Conservation (phyloP, 2,797 vertebrate genomes). For the Thalassophryne amazonica region DNA sequence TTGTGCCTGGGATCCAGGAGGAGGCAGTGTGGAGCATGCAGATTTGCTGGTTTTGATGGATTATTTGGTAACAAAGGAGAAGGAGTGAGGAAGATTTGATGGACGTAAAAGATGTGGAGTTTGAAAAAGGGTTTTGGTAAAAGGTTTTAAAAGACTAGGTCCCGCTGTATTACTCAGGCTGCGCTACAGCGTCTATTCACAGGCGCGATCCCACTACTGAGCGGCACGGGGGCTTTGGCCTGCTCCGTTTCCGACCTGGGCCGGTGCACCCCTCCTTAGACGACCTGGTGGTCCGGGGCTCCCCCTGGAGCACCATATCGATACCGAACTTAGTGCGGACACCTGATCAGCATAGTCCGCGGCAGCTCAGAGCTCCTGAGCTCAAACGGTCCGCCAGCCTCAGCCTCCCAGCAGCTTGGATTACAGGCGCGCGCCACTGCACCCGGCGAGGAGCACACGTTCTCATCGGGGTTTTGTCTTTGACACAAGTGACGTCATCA, state of each 20-base stretch:
- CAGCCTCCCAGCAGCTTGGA: constrained; percentile 51
- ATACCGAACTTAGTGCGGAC: constrained; percentile 60
- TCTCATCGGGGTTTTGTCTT: neutral
- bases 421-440: constrained; percentile 48
- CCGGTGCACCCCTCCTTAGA: constrained; percentile 67
- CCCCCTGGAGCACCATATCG: constrained; percentile 65
- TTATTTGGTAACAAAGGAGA: too few species aligned
- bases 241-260: constrained; percentile 73
- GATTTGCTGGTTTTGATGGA: too few species aligned
- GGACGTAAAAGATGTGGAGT: too few species aligned
- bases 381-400: constrained; percentile 54
- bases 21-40: too few species aligned
- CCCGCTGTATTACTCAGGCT: constrained; percentile 54
- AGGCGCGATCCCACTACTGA: constrained; percentile 70
- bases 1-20: too few species aligned
- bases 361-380: constrained; percentile 51
- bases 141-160: too few species aligned
- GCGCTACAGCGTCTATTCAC: constrained; percentile 61
- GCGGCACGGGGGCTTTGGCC: constrained; percentile 67
- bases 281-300: constrained; percentile 62
- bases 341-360: constrained; percentile 52
- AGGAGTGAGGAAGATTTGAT: too few species aligned
- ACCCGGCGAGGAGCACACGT: neutral
- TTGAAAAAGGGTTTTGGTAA: too few species aligned
- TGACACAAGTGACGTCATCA: neutral